Evolutionary conservation across 2,888 invertebrate genomes (phyloP).

Genomic region (Abrostola triplasia): DNA sequence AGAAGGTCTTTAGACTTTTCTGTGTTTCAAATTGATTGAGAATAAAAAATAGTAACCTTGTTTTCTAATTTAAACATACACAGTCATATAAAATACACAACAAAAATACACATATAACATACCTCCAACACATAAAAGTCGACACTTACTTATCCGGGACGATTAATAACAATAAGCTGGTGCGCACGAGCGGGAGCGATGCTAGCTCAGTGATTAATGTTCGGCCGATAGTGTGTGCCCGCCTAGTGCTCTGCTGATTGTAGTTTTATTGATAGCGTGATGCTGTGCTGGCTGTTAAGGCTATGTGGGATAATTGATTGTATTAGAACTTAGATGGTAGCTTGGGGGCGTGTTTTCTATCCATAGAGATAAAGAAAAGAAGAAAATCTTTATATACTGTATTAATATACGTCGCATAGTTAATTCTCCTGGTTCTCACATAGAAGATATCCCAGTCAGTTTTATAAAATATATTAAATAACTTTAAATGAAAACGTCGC

Average conservation of each 20-base stretch:
- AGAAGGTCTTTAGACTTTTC: no score
- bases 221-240: conserved; percentile 42
- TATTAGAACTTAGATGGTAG: not conserved
- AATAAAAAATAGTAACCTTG: no score
- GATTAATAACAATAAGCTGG: conserved; percentile 70
- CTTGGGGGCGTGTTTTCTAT: no score
- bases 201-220: conserved; percentile 55
- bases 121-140: conserved; percentile 44
- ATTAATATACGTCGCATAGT: no score
- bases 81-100: not conserved
- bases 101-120: conserved; percentile 7
- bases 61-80: no score
- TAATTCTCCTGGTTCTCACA: no score
- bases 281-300: not conserved
- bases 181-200: conserved; percentile 57
- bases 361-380: not conserved
- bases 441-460: no score
- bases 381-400: no score
- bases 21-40: no score
- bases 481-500: no score
- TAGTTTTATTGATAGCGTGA: conserved; percentile 29
- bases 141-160: conserved; percentile 58
- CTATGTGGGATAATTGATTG: not conserved
- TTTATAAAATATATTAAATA: no score
- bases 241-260: conserved; percentile 40